Evolutionary conservation across 1,140 invertebrate genomes (phyloP).

Genomic region (Eurosta solidaginis): DNA sequence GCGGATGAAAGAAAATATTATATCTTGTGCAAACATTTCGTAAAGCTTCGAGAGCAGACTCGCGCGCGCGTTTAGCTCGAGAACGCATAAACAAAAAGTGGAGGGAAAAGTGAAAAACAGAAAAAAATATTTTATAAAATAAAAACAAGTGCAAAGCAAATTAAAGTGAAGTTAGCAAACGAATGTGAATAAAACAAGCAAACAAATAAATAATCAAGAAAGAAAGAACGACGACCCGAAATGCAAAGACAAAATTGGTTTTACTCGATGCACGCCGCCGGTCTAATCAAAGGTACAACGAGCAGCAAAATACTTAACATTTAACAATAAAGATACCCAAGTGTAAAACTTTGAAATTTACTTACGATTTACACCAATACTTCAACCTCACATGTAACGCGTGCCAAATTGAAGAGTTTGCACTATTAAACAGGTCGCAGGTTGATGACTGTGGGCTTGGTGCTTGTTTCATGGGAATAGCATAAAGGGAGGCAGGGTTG

Average conservation of each 20-base stretch:
- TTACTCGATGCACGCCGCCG: neutral
- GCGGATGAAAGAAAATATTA: neutral
- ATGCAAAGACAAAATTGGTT: neutral
- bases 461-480: too few relatives aligned
- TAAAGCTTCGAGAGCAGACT: neutral
- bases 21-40: neutral
- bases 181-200: too few relatives aligned
- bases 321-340: too few relatives aligned
- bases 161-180: neutral
- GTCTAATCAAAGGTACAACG: neutral
- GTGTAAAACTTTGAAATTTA: too few relatives aligned
- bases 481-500: too few relatives aligned
- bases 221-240: neutral
- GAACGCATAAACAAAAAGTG: conserved; percentile 5
- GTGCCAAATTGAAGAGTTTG: too few relatives aligned
- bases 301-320: neutral
- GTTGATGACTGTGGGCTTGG: too few relatives aligned
- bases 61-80: neutral
- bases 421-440: too few relatives aligned
- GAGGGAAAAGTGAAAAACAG: neutral
- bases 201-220: too few relatives aligned
- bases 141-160: neutral
- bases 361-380: too few relatives aligned
- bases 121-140: neutral
- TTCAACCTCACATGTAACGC: too few relatives aligned